A percentile compares a stretch with the other conserved stretches of the same genome.
These are phyloP conservation scores for Microcebus lehilahytsara DNA, from an alignment of 2,113 vertebrate genomes.

Conservation along the genomic window DNA sequence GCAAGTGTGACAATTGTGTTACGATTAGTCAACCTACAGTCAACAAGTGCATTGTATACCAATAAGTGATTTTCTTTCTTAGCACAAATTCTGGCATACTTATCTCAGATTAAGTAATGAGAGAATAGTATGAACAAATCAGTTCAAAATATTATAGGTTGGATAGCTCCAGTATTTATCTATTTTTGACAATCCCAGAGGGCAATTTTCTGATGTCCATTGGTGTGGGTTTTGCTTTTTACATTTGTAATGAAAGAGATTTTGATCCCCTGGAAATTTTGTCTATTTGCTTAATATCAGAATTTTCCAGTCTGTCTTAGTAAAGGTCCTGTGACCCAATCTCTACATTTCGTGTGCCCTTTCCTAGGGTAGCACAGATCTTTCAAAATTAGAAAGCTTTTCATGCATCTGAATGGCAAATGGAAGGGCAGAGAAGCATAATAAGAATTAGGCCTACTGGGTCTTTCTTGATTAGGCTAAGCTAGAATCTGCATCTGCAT, in stretches of 20 bases:
- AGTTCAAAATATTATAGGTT: neutral
- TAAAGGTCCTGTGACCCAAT: neutral
- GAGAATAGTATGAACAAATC: neutral
- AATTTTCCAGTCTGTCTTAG: neutral
- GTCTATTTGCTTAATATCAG: neutral
- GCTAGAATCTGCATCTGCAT: neutral
- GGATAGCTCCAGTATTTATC: neutral
- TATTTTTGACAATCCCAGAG: neutral
- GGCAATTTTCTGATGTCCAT: neutral
- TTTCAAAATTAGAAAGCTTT: neutral
- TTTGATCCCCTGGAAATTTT: neutral
- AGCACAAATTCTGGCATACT: neutral
- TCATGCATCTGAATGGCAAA: neutral
- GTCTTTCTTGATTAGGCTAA: neutral
- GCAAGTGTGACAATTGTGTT: neutral
- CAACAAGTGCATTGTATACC: fast-evolving
- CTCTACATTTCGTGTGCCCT: neutral
- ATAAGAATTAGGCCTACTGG: neutral
- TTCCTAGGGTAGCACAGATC: neutral
- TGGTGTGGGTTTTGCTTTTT: neutral
- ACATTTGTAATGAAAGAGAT: neutral
- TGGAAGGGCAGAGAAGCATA: neutral
- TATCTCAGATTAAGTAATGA: neutral
- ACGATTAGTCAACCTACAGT: too few relatives aligned
- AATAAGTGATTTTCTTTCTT: neutral